Conservation (phyloP, 1,140 invertebrate genomes). For the Leptonema lineaticorne region DNA sequence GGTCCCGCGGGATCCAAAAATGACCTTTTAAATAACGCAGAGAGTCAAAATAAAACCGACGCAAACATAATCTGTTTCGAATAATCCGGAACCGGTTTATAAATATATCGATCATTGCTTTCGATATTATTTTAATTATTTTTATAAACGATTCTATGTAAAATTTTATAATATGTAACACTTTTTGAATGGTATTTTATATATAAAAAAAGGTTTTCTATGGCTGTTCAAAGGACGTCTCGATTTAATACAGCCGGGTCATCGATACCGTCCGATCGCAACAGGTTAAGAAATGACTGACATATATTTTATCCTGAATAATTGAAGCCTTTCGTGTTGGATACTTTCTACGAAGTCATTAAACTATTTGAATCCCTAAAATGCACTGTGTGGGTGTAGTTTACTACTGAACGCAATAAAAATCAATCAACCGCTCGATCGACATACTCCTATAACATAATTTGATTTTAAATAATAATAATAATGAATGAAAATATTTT, state of each 20-base stretch:
- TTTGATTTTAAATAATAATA: background rate
- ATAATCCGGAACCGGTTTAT: too few relatives aligned
- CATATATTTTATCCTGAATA: slow-evolving; percentile 28
- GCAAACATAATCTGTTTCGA: too few relatives aligned
- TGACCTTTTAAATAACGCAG: too few relatives aligned
- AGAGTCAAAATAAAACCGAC: too few relatives aligned
- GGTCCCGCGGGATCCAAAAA: too few relatives aligned
- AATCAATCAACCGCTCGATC: background rate
- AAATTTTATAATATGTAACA: too few relatives aligned
- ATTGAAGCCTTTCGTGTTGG: slow-evolving; percentile 22
- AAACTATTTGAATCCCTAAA: background rate
- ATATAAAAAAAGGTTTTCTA: too few relatives aligned
- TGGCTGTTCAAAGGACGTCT: background rate
- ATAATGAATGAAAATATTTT: background rate
- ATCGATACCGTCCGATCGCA: background rate
- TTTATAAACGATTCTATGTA: too few relatives aligned
- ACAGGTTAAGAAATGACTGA: slow-evolving; percentile 25
- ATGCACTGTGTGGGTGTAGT: background rate
- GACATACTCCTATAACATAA: background rate
- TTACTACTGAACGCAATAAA: background rate
- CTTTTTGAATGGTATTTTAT: too few relatives aligned
- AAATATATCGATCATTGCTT: too few relatives aligned
- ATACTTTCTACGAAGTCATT: slow-evolving; percentile 17
- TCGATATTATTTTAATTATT: too few relatives aligned
- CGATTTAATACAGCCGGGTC: slow-evolving; percentile 20